Evolutionary conservation across 2,888 invertebrate genomes (phyloP), one percentile per base, ranked within the genome.

Genomic region (Muschampia plurimacula): DNA sequence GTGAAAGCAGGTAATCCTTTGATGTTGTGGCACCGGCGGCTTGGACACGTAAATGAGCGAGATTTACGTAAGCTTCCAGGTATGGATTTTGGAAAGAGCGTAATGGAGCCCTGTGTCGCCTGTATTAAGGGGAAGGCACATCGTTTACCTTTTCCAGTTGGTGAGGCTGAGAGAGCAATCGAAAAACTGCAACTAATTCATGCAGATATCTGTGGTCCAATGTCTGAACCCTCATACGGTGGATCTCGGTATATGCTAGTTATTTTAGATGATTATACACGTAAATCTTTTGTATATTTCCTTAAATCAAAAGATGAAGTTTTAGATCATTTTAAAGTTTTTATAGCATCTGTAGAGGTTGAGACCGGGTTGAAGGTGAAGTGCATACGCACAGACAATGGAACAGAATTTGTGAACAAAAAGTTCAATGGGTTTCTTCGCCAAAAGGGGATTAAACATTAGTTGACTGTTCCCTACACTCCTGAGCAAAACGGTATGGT

Each of bases 121-220:
- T 63, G 62, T 41, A 63, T 63, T 63, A 63, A 39, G n/a, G 62
- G 41, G 55, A 63, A 15, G 62, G 39, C 62, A 63, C 39, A 63
- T 63, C 39, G 62, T 63, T 63, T 63, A 41, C 39, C 62, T 63
- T 63, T 63, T 63, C 39, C 62, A 63, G 62, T 63, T 63, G 62
- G 62, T 41, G 62, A 63, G 36, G 62, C 55, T 55, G 55, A 55
- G 9, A 55, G 55, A 22, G 22, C 55, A 55, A 55, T 9, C 1
- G 55, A 55, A 22, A 55, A 22, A 49, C 49, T 49, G n/a, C 49
- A 49, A n/a, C n/a, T 49, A 1, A 5, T 49, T 8, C 49, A 49
- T 49, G n/a, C n/a, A 6, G 49, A 49, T 49, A 49, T 49, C 49
- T 49, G 49, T 49, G 49, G 49, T 49, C 49, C 49, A 49, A 49